phyloP scores from a whole-genome alignment of 1,140 invertebrate species.

The Oedothorax gibbosus region DNA sequence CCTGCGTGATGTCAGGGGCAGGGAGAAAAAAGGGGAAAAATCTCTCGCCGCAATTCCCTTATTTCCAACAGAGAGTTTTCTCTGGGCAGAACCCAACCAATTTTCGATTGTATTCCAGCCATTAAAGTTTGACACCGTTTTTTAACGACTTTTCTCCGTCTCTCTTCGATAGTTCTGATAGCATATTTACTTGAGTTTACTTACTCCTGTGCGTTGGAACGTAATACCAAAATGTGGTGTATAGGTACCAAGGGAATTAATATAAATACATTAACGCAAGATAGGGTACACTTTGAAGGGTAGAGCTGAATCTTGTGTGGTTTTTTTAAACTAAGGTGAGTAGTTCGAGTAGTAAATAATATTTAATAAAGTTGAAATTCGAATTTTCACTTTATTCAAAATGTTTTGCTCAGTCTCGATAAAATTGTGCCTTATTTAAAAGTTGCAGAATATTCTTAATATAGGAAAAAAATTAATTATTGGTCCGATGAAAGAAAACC shows the following conservation, averaged over 20 bases:
- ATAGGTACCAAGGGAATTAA: neutral
- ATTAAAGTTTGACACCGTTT: slow-evolving; percentile 42
- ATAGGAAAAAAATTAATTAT: no score
- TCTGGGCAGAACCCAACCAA: slow-evolving; percentile 13
- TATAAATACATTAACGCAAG: neutral
- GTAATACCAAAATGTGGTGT: neutral
- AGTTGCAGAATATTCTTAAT: no score
- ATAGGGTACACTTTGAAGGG: neutral
- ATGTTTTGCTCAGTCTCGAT: no score
- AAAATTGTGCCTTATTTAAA: no score
- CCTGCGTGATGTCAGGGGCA: neutral
- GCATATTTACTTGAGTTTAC: neutral
- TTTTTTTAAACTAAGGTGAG: no score
- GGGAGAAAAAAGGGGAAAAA: neutral
- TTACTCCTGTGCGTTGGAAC: neutral
- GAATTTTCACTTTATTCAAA: no score
- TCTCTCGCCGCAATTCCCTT: slow-evolving; percentile 8
- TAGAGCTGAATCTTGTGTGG: no score
- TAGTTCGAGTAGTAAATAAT: no score
- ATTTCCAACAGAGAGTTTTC: neutral
- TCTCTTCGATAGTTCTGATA: slow-evolving; percentile 3
- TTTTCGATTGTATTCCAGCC: slow-evolving; percentile 45
- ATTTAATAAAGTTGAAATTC: no score
- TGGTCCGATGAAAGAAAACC: no score
- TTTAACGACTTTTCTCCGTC: slow-evolving; percentile 30